Base-by-base conservation (phyloP, 2,113 vertebrate genomes). In the Amazona guildingii region DNA sequence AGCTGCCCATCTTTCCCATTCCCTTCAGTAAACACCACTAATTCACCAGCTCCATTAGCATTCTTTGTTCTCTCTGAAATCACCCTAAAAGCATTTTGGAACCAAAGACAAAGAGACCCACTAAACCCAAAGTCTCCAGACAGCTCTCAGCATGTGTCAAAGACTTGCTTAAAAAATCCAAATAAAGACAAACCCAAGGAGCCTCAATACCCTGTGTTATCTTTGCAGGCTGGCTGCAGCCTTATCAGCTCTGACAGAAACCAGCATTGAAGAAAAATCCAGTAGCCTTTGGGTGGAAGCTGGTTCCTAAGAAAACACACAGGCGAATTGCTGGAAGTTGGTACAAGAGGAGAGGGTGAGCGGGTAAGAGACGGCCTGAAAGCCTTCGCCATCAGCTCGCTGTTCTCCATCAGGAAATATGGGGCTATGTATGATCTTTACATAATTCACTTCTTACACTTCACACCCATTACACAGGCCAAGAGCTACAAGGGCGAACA, bases 171-270 rank as follows among this genome's bases (percentile, higher is more conserved):
- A 62, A 92, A 94, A 96, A 69, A 73, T 55, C 92, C 92, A 96
- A 94, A 90, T 78, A 96, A 83, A 96, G 86, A 82, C 83, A 95
- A 93, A 76, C 7, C 23, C 86, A 68, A 90, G 92, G 76, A 86
- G 91, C 83, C 88, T 78, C 4, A 1, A 68, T 81, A 67, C 14
- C 57, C 46, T 69, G 52, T 1, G 31, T 93, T 96, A 96, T 97
- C 95, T 93, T 66, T 85, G 43, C 78, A 85, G 83, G 48, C 85
- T 96, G 92, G 67, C 80, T 95, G 94, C 95, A 80, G 86, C 89
- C 93, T 97, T 97, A 96, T 96, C 96, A 94, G 93, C 83, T 88
- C 86, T 8, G 5, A 94, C 90, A 95, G 88, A 97, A 89, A 88
- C 17, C 1, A 0, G 86, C 35, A 44, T 62, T 93, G 61, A 75